Evolutionary conservation across 2,888 invertebrate genomes (phyloP), one percentile per base, ranked within the genome.

Genomic region (Willowsia nigromaculata): DNA sequence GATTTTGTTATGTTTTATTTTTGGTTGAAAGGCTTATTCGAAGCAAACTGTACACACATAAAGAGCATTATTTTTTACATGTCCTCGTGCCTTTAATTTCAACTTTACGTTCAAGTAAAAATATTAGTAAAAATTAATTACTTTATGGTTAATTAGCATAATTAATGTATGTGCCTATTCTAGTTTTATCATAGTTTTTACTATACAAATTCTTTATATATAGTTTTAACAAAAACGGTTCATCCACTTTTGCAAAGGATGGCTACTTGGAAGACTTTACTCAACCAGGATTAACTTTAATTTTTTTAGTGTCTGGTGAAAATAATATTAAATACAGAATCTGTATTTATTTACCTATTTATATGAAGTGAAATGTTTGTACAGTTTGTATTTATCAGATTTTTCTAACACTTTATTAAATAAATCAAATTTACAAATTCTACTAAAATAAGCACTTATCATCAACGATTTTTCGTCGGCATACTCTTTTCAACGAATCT

Each of bases 201-300:
- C 33, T 65, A n/a, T 33, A 0, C 33, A n/a, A 33, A 2, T 33
- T 65, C 65, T 30, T 27, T 65, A 15, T 30, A 11, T 65, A 11
- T 62, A 65, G 27, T 65, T 65, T 65, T 43, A 27, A 37, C 40
- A 15, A 43, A 3, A 74, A 6, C 25, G 47, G 27, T 53, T 76
- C 76, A 65, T 85, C 85, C 78, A 47, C 33, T 65, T 85, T 85
- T 85, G 65, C 85, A 78, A 74, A 78, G 85, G 85, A 85, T 85
- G 76, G 47, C 9, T 50, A 85, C 85, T 85, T 85, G 85, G 68
- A 85, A 85, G 85, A 85, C 85, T 85, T 85, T 85, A 22, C 15
- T 15, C 3, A 40, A 68, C n/a, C 25, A 71, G 40, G 40, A 74
- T 76, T 74, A 27, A 65, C 0, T 33, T 6, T 37, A 37, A 2